Evolutionary conservation across 2,888 invertebrate species (phyloP).

Genomic region (Tenthredo notha): DNA sequence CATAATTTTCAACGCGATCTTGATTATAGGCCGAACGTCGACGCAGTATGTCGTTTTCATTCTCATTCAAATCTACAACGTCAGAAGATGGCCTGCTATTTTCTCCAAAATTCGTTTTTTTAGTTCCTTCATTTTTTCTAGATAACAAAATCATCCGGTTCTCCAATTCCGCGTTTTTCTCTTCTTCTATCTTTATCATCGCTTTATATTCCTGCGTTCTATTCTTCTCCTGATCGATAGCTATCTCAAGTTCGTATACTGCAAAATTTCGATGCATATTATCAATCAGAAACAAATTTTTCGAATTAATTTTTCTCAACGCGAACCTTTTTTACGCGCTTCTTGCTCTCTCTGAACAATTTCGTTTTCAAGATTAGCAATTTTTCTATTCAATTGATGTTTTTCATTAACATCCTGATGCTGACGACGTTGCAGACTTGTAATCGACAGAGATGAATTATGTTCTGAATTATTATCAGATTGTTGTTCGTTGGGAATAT

Average conservation of each 20-base stretch:
- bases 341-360: slow-evolving; percentile 50
- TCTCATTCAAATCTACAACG: background rate
- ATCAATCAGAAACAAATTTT: background rate
- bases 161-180: slow-evolving; percentile 29
- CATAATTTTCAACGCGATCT: slow-evolving; percentile 34
- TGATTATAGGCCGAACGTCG: slow-evolving; percentile 23
- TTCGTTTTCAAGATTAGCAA: slow-evolving; percentile 57
- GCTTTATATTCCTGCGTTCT: slow-evolving; percentile 21
- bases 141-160: background rate
- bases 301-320: no score
- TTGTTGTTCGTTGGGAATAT: slow-evolving; percentile 53
- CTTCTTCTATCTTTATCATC: background rate
- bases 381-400: slow-evolving; percentile 18
- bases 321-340: slow-evolving; percentile 49
- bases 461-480: slow-evolving; percentile 43
- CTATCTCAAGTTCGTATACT: slow-evolving; percentile 49
- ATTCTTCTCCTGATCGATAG: slow-evolving; percentile 37
- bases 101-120: background rate
- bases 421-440: slow-evolving; percentile 52
- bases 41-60: slow-evolving; percentile 33
- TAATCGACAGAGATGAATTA: background rate
- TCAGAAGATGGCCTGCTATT: background rate
- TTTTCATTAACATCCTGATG: slow-evolving; percentile 52
- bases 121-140: background rate
- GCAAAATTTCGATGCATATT: background rate